phyloP scores from a whole-genome alignment of 2,888 invertebrate species.

The Heteromyza rotundicornis region DNA sequence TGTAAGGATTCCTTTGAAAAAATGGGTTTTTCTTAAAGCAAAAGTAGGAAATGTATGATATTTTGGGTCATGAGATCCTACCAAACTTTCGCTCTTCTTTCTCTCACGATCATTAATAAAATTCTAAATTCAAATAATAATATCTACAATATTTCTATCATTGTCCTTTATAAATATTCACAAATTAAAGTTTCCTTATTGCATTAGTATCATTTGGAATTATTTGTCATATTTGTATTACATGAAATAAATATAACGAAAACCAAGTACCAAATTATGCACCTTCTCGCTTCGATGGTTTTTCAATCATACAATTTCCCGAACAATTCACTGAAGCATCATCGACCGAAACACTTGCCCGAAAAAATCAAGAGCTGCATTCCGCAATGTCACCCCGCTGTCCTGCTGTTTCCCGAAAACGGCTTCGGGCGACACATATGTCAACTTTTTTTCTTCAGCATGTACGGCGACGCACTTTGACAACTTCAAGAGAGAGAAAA shows the following conservation, averaged over 20 bases:
- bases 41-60: no score
- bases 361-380: constrained; percentile 1
- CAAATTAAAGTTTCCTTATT: no score
- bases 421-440: constrained; percentile 63
- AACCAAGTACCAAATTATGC: background rate
- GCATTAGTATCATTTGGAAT: no score
- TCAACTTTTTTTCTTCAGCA: constrained; percentile 53
- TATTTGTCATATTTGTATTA: background rate
- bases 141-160: no score
- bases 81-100: no score
- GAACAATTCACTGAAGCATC: constrained; percentile 2
- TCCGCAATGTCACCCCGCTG: constrained; percentile 30
- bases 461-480: constrained; percentile 24
- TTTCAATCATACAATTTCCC: background rate
- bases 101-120: no score
- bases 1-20: no score
- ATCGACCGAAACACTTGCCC: constrained; percentile 7
- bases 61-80: no score
- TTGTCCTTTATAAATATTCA: no score
- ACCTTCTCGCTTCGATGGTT: background rate
- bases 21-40: no score
- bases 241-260: no score
- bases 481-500: constrained; percentile 43
- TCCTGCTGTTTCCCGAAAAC: constrained; percentile 57
- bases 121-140: no score